phyloP scores from a whole-genome alignment of 2,113 vertebrate species.

The Anas platyrhynchos region DNA sequence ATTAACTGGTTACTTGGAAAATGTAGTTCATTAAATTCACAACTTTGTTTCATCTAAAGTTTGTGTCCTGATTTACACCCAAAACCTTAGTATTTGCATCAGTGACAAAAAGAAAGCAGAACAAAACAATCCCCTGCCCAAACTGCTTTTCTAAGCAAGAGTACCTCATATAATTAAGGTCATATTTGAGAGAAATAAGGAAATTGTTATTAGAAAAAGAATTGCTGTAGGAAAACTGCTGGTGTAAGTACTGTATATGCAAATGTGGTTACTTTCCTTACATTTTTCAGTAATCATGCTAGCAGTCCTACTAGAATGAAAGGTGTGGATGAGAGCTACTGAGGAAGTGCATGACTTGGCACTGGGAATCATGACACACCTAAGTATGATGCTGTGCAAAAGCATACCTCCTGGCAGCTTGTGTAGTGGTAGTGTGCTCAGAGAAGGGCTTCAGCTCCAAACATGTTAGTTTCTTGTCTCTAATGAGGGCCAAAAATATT shows the following conservation, averaged over 20 bases:
- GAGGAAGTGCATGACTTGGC: not conserved
- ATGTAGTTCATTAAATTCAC: not conserved
- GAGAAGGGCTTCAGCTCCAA: not conserved
- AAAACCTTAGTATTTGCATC: not conserved
- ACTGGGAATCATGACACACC: fast-evolving
- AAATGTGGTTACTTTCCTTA: not conserved
- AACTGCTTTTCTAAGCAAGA: not conserved
- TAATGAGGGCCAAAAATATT: not conserved
- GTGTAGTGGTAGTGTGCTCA: not conserved
- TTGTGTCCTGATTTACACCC: not conserved
- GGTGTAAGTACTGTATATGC: not conserved
- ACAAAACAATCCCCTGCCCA: not conserved
- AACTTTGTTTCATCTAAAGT: not conserved
- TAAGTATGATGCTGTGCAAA: not conserved
- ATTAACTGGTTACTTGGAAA: not conserved
- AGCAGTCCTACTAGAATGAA: not conserved
- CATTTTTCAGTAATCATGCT: not conserved
- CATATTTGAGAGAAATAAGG: not conserved
- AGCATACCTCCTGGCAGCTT: not conserved
- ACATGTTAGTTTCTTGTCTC: not conserved
- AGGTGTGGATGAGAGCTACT: not conserved
- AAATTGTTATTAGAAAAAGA: not conserved
- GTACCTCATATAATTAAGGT: not conserved
- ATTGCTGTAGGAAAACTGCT: not conserved
- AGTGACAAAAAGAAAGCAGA: not conserved